Evolutionary conservation across 2,113 vertebrate genomes (phyloP), one percentile per base, ranked within the genome.

Genomic region (Trachemys scripta): DNA sequence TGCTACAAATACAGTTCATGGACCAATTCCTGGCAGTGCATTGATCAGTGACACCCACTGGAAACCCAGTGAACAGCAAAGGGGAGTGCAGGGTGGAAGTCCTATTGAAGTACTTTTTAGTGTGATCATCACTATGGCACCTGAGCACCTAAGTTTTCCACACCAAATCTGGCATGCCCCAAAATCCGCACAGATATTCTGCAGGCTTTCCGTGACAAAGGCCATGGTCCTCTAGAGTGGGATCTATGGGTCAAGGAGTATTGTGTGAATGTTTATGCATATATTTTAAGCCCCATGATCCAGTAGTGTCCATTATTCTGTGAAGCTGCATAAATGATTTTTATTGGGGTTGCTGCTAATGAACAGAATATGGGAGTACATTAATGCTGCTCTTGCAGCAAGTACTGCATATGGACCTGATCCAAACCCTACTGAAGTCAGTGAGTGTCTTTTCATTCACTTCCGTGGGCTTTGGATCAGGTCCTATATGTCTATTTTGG

Each of bases 291-390:
- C 19, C 20, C 25, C 24, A 10, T 89, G 80, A 42, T 29, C 29
- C 51, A 42, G 47, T 0, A 84, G n/a, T 1, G 3, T n/a, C 4
- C 16, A 3, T 69, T 59, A 50, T 0, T 0, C 27, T 85, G 59
- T n/a, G 59, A 50, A 25, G 20, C 84, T 24, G 5, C 19, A 47
- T 3, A 1, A 50, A 65, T 35, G 3, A 14, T 42, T 38, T 53
- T 75, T 95, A 82, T 35, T 82, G 82, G 54, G 16, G 57, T 53
- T 54, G 65, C 27, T 56, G 79, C 49, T 51, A 19, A 47, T 22
- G 82, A 95, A 16, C 45, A 65, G 56, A 42, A 84, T 35, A 45
- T 6, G n/a, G 10, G 19, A 4, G 57, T 57, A 53, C 13, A 31
- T 85, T 78, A 54, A 25, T 11, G 8, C 49, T 92, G 19, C 38